These are phyloP conservation scores for Amblyornis subalaris DNA, from an alignment of 2,113 vertebrate species.

Conservation along the genomic window DNA sequence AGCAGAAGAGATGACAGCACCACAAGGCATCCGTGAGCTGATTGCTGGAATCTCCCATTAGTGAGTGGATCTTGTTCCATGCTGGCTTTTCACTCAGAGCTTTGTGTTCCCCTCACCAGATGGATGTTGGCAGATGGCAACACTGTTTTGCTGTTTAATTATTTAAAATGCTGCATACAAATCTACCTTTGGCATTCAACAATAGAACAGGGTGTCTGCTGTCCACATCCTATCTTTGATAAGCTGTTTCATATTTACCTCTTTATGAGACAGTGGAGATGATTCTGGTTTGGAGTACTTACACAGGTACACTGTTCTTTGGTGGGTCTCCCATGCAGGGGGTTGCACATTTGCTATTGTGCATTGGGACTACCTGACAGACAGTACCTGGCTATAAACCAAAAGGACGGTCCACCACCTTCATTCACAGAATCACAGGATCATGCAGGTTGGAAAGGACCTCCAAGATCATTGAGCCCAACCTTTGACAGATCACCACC, in stretches of 20 bases:
- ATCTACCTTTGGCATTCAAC: slow-evolving; percentile 24
- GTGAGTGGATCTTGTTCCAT: not conserved
- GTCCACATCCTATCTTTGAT: not conserved
- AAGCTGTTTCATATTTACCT: not conserved
- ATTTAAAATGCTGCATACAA: slow-evolving; percentile 31
- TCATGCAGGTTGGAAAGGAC: not conserved
- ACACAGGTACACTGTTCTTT: not conserved
- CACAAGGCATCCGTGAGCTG: not conserved
- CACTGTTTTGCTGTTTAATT: slow-evolving; percentile 40
- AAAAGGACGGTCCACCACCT: not conserved
- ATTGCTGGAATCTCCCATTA: not conserved
- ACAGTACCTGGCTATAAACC: not conserved
- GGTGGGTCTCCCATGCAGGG: not conserved
- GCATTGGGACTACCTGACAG: not conserved
- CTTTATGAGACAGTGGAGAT: not conserved
- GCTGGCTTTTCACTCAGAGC: not conserved
- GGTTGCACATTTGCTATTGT: not conserved
- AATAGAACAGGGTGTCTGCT: not conserved
- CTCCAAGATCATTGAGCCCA: accelerated
- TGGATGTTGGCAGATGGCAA: slow-evolving; percentile 47
- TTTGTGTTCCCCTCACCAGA: slow-evolving; percentile 41
- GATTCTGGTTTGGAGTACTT: not conserved
- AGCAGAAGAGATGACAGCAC: not conserved
- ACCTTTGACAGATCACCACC: not conserved
- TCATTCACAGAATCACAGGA: not conserved